phyloP scores from a whole-genome alignment of 2,113 vertebrate species.

The Siniperca knerii region DNA sequence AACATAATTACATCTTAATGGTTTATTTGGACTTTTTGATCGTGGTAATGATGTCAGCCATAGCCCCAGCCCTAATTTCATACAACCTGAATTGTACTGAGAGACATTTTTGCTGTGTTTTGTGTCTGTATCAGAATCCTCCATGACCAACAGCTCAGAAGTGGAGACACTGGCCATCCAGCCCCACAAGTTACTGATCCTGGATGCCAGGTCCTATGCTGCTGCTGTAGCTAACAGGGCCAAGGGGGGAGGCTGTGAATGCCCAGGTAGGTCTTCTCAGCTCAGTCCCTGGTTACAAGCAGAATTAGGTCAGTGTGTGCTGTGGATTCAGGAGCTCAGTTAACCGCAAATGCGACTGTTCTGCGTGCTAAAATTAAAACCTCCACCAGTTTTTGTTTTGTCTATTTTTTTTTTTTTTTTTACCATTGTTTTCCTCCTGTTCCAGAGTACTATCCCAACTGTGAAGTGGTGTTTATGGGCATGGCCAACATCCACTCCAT shows the following conservation, averaged over 20 bases:
- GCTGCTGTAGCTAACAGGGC: conserved; percentile 97
- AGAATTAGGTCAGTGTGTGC: conserved; percentile 17
- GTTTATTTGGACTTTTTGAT: background rate
- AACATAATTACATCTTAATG: background rate
- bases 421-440: background rate
- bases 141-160: conserved; percentile 91
- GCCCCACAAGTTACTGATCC: conserved; percentile 94
- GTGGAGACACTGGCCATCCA: conserved; percentile 89
- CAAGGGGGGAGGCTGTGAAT: conserved; percentile 98
- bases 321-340: conserved; percentile 20
- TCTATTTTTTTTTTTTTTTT: background rate
- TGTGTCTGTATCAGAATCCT: conserved; percentile 87
- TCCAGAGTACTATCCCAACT: conserved; percentile 98
- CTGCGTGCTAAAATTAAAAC: conserved; percentile 27
- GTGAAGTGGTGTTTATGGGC: conserved; percentile 98
- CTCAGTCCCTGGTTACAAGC: background rate
- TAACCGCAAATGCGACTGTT: conserved; percentile 20
- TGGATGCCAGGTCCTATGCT: conserved; percentile 96
- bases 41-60: background rate
- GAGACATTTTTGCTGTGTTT: background rate
- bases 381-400: background rate
- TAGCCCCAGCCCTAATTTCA: background rate
- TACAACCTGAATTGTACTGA: background rate
- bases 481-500: conserved; percentile 99
- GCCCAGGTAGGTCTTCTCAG: conserved; percentile 86